These are phyloP conservation scores for Thalassoma bifasciatum DNA, from an alignment of 2,113 vertebrate species.

Conservation along the genomic window DNA sequence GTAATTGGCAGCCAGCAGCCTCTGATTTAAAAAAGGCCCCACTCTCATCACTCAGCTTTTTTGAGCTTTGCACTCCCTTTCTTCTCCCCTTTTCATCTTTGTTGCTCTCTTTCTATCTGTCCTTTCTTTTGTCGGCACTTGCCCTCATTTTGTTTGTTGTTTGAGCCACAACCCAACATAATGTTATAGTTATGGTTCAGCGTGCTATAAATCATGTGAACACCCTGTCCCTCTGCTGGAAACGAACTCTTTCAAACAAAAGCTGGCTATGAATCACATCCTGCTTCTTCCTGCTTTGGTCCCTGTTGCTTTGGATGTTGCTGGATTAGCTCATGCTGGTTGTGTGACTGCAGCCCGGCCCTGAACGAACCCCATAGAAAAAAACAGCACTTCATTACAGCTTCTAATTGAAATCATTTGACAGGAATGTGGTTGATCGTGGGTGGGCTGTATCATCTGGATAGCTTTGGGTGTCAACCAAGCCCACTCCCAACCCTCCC, in stretches of 20 bases:
- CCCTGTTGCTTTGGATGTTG: constrained; percentile 38
- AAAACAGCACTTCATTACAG: constrained; percentile 44
- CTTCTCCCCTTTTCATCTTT: constrained; percentile 19
- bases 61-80: constrained; percentile 7
- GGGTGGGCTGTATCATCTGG: constrained; percentile 68
- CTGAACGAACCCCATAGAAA: constrained; percentile 41
- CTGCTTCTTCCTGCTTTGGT: constrained; percentile 30
- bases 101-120: not conserved
- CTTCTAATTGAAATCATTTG: constrained; percentile 68
- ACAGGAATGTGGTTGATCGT: constrained; percentile 56
- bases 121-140: not conserved
- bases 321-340: constrained; percentile 41
- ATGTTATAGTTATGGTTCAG: constrained; percentile 35
- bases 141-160: constrained; percentile 32
- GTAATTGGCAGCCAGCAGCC: constrained; percentile 31
- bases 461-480: constrained; percentile 62
- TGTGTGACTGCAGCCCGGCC: constrained; percentile 24
- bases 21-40: constrained; percentile 28
- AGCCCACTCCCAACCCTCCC: constrained; percentile 33
- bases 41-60: constrained; percentile 17
- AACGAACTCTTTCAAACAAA: constrained; percentile 22
- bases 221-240: constrained; percentile 21
- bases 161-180: constrained; percentile 13
- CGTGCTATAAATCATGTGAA: constrained; percentile 29
- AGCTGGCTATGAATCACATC: constrained; percentile 38